Conservation (phyloP, 1,140 invertebrate species). For the Drosophila obscura region DNA sequence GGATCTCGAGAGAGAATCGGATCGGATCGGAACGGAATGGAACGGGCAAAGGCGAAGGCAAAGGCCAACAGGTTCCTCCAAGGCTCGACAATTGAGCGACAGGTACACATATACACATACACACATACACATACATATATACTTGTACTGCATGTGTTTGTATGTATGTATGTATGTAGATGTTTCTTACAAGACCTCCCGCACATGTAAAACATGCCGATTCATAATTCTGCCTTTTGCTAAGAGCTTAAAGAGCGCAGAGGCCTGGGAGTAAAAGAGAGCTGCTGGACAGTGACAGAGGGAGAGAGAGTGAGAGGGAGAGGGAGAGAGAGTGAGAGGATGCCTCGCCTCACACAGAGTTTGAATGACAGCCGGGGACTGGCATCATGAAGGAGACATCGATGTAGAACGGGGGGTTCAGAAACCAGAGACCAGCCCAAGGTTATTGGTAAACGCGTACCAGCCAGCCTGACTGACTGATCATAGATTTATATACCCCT, state of each 20-base stretch:
- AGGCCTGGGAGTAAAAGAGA: neutral
- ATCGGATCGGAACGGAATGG: too few relatives aligned
- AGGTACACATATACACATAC: slow-evolving; percentile 48
- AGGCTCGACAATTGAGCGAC: slow-evolving; percentile 60
- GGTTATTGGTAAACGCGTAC: slow-evolving; percentile 28
- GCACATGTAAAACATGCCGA: slow-evolving; percentile 83
- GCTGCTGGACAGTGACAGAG: slow-evolving; percentile 21
- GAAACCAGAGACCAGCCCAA: slow-evolving; percentile 4
- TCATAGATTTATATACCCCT: too few relatives aligned
- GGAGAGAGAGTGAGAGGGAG: slow-evolving; percentile 25
- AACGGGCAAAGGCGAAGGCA: too few relatives aligned
- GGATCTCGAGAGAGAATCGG: neutral
- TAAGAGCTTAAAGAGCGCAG: slow-evolving; percentile 51
- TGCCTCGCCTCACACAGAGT: slow-evolving; percentile 63
- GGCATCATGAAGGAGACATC: slow-evolving; percentile 1
- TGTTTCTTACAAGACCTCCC: slow-evolving; percentile 76
- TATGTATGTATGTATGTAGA: slow-evolving; percentile 3
- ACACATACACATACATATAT: slow-evolving; percentile 2
- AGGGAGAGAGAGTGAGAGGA: slow-evolving; percentile 29
- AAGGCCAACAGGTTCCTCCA: slow-evolving; percentile 64
- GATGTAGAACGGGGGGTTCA: neutral
- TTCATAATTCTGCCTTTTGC: slow-evolving; percentile 81
- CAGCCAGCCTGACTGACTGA: neutral
- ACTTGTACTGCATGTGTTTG: too few relatives aligned
- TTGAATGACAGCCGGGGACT: slow-evolving; percentile 61